Percentiles rank a stretch among this genome's conserved stretches.
Evolutionary conservation across 2,113 vertebrate genomes (phyloP).

Genomic region (Recurvirostra avosetta): DNA sequence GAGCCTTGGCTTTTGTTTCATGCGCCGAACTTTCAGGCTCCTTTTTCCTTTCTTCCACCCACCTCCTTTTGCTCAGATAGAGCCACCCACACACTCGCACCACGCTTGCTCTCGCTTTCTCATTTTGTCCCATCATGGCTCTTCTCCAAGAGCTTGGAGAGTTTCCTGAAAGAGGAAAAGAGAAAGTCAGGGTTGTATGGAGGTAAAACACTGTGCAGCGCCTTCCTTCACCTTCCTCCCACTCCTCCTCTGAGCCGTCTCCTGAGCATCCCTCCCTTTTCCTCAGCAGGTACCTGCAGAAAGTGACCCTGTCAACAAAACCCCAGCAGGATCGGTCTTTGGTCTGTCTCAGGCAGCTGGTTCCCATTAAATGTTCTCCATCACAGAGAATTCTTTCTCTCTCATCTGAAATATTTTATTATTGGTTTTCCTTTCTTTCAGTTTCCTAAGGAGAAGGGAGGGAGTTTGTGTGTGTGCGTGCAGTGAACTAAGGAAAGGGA

Average conservation of each 20-base stretch:
- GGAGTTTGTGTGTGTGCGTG: not conserved
- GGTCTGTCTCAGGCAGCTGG: slow-evolving; percentile 47
- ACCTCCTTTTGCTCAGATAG: not conserved
- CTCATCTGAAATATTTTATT: slow-evolving; percentile 54
- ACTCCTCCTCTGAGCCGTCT: not conserved
- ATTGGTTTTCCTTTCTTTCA: slow-evolving; percentile 43
- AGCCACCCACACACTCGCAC: not conserved
- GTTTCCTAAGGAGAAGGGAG: slow-evolving; percentile 21
- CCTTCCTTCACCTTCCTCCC: slow-evolving; percentile 14
- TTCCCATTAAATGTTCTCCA: slow-evolving; percentile 58
- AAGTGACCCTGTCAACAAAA: slow-evolving; percentile 47
- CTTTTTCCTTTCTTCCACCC: not conserved
- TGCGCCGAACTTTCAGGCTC: not conserved
- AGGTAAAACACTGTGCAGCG: not conserved
- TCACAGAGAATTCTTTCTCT: slow-evolving; percentile 13
- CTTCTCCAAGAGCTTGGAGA: slow-evolving; percentile 4
- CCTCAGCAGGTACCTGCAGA: slow-evolving; percentile 56
- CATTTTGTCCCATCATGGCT: not conserved
- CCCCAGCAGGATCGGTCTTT: slow-evolving; percentile 46
- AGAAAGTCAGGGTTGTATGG: not conserved
- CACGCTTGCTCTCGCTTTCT: not conserved
- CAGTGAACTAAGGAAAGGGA: slow-evolving; percentile 9
- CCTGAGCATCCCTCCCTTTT: slow-evolving; percentile 23
- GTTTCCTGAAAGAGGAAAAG: not conserved
- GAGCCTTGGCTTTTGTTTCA: slow-evolving; percentile 26